Conservation (phyloP, 2,113 vertebrate genomes). For the Microcebus griseorufus region DNA sequence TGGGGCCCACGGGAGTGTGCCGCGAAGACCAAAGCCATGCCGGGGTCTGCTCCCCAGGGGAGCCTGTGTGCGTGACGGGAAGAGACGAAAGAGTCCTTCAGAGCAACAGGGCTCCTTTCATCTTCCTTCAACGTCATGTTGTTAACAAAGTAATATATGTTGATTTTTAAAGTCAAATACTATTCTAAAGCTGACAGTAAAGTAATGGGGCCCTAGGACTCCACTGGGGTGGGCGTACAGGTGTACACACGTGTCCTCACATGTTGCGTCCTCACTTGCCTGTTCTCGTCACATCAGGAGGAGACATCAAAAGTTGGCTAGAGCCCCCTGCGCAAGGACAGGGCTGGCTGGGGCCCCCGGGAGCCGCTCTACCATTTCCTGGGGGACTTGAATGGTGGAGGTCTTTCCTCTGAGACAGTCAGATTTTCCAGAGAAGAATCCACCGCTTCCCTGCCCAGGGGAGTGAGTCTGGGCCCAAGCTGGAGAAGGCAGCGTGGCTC, state of each 20-base stretch:
- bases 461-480: no score
- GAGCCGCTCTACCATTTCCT: background rate
- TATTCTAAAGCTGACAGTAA: background rate
- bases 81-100: background rate
- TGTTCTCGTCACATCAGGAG: background rate
- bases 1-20: accelerated
- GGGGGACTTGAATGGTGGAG: background rate
- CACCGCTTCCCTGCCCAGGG: no score
- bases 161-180: background rate
- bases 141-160: background rate
- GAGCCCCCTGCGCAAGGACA: background rate
- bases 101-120: background rate
- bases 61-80: background rate
- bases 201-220: background rate
- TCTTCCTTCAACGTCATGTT: background rate
- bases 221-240: no score
- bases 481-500: no score
- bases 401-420: background rate
- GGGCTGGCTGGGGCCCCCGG: background rate
- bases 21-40: background rate
- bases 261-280: background rate
- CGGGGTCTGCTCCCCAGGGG: background rate
- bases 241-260: background rate
- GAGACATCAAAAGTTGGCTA: background rate
- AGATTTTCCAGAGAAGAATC: background rate